Conservation (phyloP, 2,797 vertebrate genomes). For the Halcyon leucocephala region DNA sequence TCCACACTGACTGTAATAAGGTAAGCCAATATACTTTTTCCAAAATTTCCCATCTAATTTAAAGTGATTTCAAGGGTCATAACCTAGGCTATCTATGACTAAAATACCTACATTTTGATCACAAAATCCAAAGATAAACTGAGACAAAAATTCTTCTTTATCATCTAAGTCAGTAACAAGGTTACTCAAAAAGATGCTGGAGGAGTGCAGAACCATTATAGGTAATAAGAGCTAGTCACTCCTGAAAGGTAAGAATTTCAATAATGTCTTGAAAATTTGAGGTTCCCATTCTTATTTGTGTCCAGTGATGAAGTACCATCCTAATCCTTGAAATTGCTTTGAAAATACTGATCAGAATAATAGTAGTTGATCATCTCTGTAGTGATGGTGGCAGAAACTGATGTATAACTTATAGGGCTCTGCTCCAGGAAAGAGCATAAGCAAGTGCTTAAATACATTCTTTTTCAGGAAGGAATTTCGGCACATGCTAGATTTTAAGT, state of each 20-base stretch:
- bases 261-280: background rate
- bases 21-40: background rate
- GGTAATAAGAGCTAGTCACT: background rate
- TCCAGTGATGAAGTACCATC: background rate
- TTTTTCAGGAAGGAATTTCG: background rate
- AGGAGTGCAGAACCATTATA: background rate
- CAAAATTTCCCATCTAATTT: background rate
- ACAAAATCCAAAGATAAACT: background rate
- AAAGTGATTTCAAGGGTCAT: background rate
- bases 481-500: conserved; percentile 49
- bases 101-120: background rate
- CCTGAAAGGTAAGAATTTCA: background rate
- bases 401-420: background rate
- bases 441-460: conserved; percentile 29
- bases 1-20: background rate
- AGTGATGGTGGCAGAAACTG: background rate
- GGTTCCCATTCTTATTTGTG: background rate
- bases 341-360: background rate
- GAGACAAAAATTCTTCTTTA: background rate
- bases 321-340: background rate
- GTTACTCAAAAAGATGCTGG: background rate
- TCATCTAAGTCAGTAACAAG: background rate
- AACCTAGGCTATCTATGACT: background rate
- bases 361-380: background rate
- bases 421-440: conserved; percentile 36